Base-by-base conservation (phyloP, 2,113 vertebrate genomes). In the Menura novaehollandiae region DNA sequence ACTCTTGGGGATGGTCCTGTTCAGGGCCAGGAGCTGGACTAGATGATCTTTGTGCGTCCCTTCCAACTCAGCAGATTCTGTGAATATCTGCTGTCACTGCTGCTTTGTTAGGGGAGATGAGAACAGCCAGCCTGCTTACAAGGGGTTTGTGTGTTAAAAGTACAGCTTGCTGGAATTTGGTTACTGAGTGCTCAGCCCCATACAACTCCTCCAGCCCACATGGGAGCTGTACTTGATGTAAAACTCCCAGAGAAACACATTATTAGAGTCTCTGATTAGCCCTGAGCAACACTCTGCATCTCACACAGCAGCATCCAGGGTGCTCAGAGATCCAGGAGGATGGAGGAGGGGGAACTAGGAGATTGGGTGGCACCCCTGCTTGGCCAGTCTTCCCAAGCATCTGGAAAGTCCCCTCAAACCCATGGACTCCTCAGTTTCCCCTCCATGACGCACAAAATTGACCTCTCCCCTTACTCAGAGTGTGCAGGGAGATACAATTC, bases 401-500 rank as follows among this genome's bases (percentile, higher is more conserved):
- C 44, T 49, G 35, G 30, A 24, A 67, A 85, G 49, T 7, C 33
- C 52, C 16, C 58, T 56, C 52, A 37, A 6, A 5, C 24, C 22
- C 35, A 28, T 1, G 20, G 63, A 71, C 35, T n/a, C n/a, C 28
- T 81, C 64, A 10, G 28, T 15, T 86, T 79, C 35, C 19, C 30
- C 26, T 74, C 52, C 3, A 1, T 22, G 43, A 95, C 1, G 9
- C 51, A 60, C 26, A 66, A 5, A 47, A 52, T 6, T 33, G 53
- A 35, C 32, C 55, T 74, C 16, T 76, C 24, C 43, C 3, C 3
- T 2, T 12, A 37, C 44, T 76, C 2, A 0, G 53, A 18, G 17
- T 75, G 71, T 13, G 13, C 46, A 62, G 51, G 59, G 89, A 82
- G 62, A 74, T 46, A 27, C 1, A 9, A 55, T 62, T 79, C 27